A percentile compares a stretch with the other conserved stretches of the same genome.
Evolutionary conservation across 2,797 vertebrate genomes (phyloP).

Genomic region (Nyctalus aviator): DNA sequence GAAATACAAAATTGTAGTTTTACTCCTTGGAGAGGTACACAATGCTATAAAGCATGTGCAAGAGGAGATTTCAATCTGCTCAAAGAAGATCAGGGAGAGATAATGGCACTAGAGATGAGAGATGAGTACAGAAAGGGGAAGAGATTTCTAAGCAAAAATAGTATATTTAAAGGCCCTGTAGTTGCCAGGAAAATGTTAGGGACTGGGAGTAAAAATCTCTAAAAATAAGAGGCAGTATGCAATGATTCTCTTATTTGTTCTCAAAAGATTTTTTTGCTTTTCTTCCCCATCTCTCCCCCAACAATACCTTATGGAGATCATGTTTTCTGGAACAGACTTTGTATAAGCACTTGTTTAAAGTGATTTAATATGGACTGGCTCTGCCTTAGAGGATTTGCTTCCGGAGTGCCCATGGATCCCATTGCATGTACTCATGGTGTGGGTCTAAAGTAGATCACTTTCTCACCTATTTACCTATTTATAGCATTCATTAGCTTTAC

Average conservation of each 20-base stretch:
- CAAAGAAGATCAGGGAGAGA: not conserved
- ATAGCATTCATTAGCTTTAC: not conserved
- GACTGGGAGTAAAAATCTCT: not conserved
- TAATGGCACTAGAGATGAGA: not conserved
- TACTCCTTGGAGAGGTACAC: not conserved
- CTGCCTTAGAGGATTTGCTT: not conserved
- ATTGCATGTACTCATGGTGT: too few species aligned
- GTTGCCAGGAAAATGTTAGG: not conserved
- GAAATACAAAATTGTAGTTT: slow-evolving; percentile 3
- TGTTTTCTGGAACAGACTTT: not conserved
- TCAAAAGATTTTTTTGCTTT: not conserved
- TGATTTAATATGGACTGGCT: not conserved
- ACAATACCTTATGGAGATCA: not conserved
- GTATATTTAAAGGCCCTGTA: not conserved
- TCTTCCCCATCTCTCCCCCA: too few species aligned
- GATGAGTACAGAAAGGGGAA: not conserved
- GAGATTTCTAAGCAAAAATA: not conserved
- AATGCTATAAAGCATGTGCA: not conserved
- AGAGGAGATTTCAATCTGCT: not conserved
- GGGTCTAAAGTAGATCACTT: not conserved
- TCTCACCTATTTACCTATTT: not conserved
- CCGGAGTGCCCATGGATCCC: not conserved
- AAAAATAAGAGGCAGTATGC: not conserved
- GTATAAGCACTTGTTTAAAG: not conserved
- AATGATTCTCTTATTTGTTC: slow-evolving; percentile 15